Conservation (phyloP, 2,888 invertebrate species). For the Nephrotoma appendiculata region DNA sequence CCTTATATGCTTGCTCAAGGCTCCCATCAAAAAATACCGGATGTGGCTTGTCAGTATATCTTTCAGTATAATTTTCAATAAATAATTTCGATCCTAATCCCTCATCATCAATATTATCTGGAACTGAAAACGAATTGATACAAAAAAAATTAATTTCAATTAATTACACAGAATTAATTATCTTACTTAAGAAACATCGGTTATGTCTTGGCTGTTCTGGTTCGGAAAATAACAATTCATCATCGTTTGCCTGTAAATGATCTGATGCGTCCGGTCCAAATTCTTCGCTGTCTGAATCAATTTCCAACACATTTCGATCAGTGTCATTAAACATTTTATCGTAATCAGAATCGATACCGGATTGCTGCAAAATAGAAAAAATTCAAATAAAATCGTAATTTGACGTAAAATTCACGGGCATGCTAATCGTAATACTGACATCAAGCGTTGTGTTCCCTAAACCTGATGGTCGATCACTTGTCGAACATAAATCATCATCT, state of each 20-base stretch:
- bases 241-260: constrained; percentile 44
- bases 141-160: background rate
- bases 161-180: background rate
- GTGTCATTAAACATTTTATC: constrained; percentile 20
- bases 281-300: constrained; percentile 50
- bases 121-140: constrained; percentile 44
- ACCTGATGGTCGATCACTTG: background rate
- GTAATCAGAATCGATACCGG: constrained; percentile 25
- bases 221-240: constrained; percentile 57
- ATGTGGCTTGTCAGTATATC: constrained; percentile 52
- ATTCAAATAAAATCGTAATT: background rate
- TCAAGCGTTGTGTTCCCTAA: background rate
- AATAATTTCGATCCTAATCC: constrained; percentile 75
- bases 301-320: constrained; percentile 17
- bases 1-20: constrained; percentile 78
- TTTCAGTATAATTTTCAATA: constrained; percentile 63
- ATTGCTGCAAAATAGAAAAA: constrained; percentile 21
- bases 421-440: background rate
- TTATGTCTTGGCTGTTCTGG: constrained; percentile 20
- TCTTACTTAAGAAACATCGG: background rate
- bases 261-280: constrained; percentile 69
- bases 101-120: constrained; percentile 75
- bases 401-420: background rate
- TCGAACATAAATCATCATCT: background rate
- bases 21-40: constrained; percentile 87